Evolutionary conservation across 1,140 invertebrate genomes (phyloP).

Genomic region (Medauroidea extradentata): DNA sequence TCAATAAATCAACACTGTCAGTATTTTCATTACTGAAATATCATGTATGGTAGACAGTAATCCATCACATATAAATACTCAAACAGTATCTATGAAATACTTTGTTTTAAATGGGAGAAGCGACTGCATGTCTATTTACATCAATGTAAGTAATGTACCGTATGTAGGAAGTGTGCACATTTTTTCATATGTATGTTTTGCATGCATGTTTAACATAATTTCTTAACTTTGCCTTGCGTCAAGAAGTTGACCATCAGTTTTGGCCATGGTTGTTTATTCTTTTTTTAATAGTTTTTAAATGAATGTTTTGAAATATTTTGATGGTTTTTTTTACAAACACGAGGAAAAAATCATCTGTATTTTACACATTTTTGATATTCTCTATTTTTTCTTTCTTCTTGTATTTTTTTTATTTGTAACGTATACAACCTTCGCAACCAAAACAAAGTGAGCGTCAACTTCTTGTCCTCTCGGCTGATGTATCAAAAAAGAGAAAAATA

Average conservation of each 20-base stretch:
- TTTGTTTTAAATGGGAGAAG: too few species aligned
- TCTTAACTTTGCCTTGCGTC: conserved; percentile 53
- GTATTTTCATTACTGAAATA: too few species aligned
- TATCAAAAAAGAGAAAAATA: not conserved
- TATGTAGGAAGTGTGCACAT: too few species aligned
- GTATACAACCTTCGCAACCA: too few species aligned
- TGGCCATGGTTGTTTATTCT: conserved; percentile 70
- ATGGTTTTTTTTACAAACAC: not conserved
- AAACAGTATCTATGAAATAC: too few species aligned
- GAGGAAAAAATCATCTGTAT: not conserved
- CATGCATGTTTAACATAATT: conserved; percentile 8
- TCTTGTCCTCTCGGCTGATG: conserved; percentile 56
- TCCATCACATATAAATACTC: too few species aligned
- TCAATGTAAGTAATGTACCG: too few species aligned
- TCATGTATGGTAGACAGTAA: too few species aligned
- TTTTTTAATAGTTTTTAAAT: conserved; percentile 34
- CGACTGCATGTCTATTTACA: too few species aligned
- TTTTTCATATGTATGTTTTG: not conserved
- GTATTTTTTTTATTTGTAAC: too few species aligned
- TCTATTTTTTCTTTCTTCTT: conserved; percentile 15
- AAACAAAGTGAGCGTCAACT: conserved; percentile 95
- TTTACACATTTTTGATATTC: conserved; percentile 19
- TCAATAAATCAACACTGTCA: too few species aligned
- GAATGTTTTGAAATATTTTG: not conserved
- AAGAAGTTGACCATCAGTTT: conserved; percentile 90